phyloP scores from a whole-genome alignment of 2,797 vertebrate species.

The Rhinatrema bivittatum region DNA sequence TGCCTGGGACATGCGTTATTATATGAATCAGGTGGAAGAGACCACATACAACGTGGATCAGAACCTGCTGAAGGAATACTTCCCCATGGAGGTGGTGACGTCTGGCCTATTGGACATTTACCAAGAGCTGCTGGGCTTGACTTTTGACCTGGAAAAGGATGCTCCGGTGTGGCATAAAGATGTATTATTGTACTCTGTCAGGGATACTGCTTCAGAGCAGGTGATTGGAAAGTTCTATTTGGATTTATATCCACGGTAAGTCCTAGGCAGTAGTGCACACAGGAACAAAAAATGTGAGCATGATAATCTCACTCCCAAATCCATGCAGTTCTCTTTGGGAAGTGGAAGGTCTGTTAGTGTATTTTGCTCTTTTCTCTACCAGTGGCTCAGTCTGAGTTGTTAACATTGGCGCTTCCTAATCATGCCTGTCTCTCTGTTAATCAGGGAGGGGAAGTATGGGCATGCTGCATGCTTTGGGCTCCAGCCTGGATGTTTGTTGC shows the following conservation, averaged over 20 bases:
- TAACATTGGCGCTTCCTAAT: too few species aligned
- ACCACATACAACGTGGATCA: conserved; percentile 87
- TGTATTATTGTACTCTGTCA: conserved; percentile 78
- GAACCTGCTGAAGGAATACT: conserved; percentile 91
- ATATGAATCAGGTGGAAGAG: conserved; percentile 97
- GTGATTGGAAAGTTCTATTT: conserved; percentile 88
- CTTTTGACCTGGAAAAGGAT: conserved; percentile 68
- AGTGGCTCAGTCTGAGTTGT: too few species aligned
- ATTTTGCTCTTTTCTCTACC: too few species aligned
- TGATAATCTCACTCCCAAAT: too few species aligned
- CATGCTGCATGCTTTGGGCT: conserved; percentile 94
- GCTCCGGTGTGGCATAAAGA: conserved; percentile 85
- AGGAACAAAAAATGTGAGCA: too few species aligned
- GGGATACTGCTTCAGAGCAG: conserved; percentile 57
- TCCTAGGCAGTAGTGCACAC: too few species aligned
- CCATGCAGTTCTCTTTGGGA: too few species aligned
- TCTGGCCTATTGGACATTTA: conserved; percentile 85
- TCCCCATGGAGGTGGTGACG: conserved; percentile 93
- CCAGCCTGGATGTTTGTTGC: conserved; percentile 83
- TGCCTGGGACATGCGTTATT: conserved; percentile 93
- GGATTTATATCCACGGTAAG: conserved; percentile 86
- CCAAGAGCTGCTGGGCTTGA: conserved; percentile 86
- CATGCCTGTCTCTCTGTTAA: neutral
- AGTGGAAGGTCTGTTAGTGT: too few species aligned
- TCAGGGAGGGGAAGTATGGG: conserved; percentile 85